These are phyloP conservation scores for Diaperis boleti DNA, from an alignment of 2,888 invertebrate genomes.

Conservation along the genomic window DNA sequence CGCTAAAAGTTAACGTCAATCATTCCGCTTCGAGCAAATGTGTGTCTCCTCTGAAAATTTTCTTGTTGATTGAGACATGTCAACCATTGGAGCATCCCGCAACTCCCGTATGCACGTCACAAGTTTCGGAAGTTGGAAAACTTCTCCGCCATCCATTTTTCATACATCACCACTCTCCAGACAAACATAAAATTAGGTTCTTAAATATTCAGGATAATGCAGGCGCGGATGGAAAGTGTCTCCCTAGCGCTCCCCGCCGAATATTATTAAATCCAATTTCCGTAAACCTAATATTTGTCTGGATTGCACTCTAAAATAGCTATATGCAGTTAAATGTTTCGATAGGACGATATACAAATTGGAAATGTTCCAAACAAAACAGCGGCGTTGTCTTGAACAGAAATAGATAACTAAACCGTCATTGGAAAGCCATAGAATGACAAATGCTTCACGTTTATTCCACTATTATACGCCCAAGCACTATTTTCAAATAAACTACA, in stretches of 20 bases:
- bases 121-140: constrained; percentile 6
- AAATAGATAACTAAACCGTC: constrained; percentile 55
- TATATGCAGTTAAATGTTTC: constrained; percentile 52
- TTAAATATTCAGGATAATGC: constrained; percentile 9
- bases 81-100: constrained; percentile 6
- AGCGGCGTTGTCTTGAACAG: constrained; percentile 51
- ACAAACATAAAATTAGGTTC: constrained; percentile 5
- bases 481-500: constrained; percentile 36
- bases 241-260: constrained; percentile 29
- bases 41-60: not conserved
- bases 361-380: constrained; percentile 59
- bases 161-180: constrained; percentile 4
- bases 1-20: constrained; percentile 4
- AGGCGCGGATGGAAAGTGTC: not conserved
- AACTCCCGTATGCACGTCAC: constrained; percentile 5
- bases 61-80: constrained; percentile 5
- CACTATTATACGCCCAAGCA: constrained; percentile 50
- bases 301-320: constrained; percentile 52
- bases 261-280: constrained; percentile 53
- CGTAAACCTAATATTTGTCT: constrained; percentile 54
- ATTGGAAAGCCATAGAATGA: constrained; percentile 58
- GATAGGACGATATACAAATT: constrained; percentile 56
- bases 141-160: constrained; percentile 6
- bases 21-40: not conserved
- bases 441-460: constrained; percentile 59